phyloP scores from a whole-genome alignment of 2,113 vertebrate species.

The Sphyrna mokarran region DNA sequence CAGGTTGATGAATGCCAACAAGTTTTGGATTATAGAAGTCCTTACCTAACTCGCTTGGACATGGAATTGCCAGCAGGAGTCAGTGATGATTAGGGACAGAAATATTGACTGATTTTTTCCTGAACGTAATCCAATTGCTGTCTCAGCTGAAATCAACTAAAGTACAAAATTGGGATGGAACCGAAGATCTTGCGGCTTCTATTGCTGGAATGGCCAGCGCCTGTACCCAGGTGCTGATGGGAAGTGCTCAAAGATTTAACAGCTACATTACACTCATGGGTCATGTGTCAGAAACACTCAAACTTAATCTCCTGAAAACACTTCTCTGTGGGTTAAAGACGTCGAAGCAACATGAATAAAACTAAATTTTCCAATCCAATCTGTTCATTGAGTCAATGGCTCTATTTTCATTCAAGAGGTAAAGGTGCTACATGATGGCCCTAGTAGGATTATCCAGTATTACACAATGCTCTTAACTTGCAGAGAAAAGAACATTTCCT shows the following conservation, averaged over 20 bases:
- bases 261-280: neutral
- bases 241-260: neutral
- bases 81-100: neutral
- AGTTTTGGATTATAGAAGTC: neutral
- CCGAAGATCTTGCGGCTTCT: neutral
- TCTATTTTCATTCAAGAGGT: neutral
- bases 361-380: neutral
- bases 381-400: neutral
- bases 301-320: neutral
- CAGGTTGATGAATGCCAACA: neutral
- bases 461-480: neutral
- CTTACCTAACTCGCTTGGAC: neutral
- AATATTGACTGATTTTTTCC: neutral
- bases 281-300: neutral
- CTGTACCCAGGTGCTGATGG: neutral
- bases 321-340: neutral
- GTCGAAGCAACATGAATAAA: neutral
- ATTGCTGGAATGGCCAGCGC: neutral
- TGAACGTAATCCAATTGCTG: neutral
- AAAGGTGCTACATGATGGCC: neutral
- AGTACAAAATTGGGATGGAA: neutral
- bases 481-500: neutral
- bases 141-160: neutral
- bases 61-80: neutral
- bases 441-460: neutral